Percentiles rank a stretch among this genome's conserved stretches.
phyloP scores from a whole-genome alignment of 2,113 vertebrate genomes.

The Ginglymostoma cirratum region DNA sequence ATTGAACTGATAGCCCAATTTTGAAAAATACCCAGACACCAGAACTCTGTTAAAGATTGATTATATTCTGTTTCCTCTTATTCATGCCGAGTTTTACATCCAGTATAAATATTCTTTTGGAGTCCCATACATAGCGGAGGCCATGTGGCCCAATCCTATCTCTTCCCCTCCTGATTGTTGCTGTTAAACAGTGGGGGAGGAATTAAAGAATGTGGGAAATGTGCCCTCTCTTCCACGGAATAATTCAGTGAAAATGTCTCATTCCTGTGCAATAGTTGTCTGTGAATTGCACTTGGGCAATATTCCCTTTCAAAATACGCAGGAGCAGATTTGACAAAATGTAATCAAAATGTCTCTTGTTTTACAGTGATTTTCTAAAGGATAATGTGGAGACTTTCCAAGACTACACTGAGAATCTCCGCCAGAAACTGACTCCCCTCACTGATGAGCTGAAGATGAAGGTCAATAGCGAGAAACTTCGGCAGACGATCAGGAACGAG shows the following conservation, averaged over 20 bases:
- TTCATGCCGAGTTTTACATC: background rate
- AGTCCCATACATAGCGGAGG: background rate
- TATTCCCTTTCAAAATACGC: background rate
- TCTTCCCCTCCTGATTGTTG: background rate
- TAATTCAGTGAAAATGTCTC: background rate
- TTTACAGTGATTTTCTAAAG: slow-evolving; percentile 60
- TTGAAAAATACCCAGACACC: background rate
- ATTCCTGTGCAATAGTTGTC: background rate
- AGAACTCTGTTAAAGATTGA: background rate
- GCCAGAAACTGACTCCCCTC: slow-evolving; percentile 54
- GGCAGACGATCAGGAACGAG: slow-evolving; percentile 62
- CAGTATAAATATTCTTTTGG: background rate
- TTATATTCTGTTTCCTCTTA: no score
- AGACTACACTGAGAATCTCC: slow-evolving; percentile 50
- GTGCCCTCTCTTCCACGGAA: background rate
- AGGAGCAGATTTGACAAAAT: no score
- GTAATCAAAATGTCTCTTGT: background rate
- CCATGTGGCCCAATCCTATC: background rate
- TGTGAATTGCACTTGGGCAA: no score
- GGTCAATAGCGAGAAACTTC: slow-evolving; percentile 55
- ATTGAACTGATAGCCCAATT: background rate
- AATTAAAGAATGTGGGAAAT: background rate
- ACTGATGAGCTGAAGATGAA: slow-evolving; percentile 45
- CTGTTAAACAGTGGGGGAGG: background rate
- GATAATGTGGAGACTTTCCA: slow-evolving; percentile 55